Evolutionary conservation across 2,888 invertebrate genomes (phyloP).

Genomic region (Agrilus biguttatus): DNA sequence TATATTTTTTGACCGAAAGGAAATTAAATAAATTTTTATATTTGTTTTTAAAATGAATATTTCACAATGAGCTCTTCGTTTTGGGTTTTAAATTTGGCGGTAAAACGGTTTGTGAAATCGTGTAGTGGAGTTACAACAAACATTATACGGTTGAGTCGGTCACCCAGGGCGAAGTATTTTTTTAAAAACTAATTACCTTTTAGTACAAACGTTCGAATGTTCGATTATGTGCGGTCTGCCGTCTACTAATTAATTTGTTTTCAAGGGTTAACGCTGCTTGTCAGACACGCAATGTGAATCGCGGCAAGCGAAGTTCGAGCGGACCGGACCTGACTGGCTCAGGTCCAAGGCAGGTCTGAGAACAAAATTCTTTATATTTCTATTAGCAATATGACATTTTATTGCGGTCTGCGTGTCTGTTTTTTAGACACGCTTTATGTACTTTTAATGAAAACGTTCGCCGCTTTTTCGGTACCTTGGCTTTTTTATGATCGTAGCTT

Average conservation of each 20-base stretch:
- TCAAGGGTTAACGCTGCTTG: slow-evolving; percentile 5
- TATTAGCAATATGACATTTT: slow-evolving; percentile 4
- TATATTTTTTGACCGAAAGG: no score
- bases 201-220: slow-evolving; percentile 8
- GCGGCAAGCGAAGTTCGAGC: not conserved
- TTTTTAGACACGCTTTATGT: no score
- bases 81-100: no score
- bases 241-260: slow-evolving; percentile 7
- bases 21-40: no score
- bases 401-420: not conserved
- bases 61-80: no score
- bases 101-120: no score
- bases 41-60: no score
- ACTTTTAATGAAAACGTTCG: no score
- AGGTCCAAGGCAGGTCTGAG: not conserved
- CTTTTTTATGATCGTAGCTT: no score
- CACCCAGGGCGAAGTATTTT: slow-evolving; percentile 8
- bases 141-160: not conserved
- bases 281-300: slow-evolving; percentile 3
- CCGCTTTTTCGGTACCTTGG: no score
- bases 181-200: slow-evolving; percentile 9
- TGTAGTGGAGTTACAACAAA: no score
- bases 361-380: slow-evolving; percentile 5
- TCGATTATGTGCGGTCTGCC: slow-evolving; percentile 7
- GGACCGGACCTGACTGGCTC: not conserved